Evolutionary conservation across 92 coral and sea anemone species (phyloP).

Genomic region (Porites divaricata): DNA sequence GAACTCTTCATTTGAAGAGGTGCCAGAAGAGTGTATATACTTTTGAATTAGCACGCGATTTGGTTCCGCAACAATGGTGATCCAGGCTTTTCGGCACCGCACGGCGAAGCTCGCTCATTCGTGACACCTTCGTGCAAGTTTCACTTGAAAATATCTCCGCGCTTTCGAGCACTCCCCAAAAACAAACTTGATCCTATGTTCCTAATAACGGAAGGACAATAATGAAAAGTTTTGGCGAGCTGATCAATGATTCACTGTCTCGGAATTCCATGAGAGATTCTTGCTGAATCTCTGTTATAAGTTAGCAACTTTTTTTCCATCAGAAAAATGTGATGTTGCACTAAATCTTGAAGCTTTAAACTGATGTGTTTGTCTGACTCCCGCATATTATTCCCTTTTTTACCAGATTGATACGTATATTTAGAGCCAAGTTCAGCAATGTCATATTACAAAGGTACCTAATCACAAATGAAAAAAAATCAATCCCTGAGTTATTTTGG

Average conservation of each 20-base stretch:
- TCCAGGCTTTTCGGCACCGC: neutral
- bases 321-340: no score
- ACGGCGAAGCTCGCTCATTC: neutral
- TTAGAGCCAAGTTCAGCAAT: neutral
- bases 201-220: neutral
- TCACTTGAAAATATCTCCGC: constrained; percentile 7
- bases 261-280: neutral
- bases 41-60: constrained; percentile 21
- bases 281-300: no score
- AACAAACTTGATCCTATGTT: neutral
- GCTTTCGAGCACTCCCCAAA: constrained; percentile 2
- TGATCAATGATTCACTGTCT: constrained; percentile 15
- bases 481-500: neutral
- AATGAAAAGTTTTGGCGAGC: constrained; percentile 14
- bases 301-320: no score
- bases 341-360: no score
- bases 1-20: constrained; percentile 45
- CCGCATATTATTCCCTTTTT: neutral
- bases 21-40: neutral
- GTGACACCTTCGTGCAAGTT: neutral
- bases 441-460: neutral
- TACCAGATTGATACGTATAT: constrained; percentile 10
- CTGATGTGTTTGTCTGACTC: no score
- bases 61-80: neutral
- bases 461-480: neutral